phyloP scores from a whole-genome alignment of 1,140 invertebrate genomes.

The Latrodectus geometricus region DNA sequence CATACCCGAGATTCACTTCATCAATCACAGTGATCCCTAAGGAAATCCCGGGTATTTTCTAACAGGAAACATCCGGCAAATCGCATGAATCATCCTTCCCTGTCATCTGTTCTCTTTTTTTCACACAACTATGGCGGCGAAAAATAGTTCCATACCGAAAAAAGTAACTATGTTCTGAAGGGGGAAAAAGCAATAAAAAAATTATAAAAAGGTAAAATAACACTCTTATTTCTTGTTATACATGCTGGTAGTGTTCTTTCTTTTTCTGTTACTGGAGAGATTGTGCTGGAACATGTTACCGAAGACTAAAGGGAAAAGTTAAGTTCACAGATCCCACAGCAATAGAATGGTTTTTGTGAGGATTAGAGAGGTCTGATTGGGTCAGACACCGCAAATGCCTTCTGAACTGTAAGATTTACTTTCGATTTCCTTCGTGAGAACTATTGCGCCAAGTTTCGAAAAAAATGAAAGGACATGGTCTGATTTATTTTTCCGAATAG shows the following conservation, averaged over 20 bases:
- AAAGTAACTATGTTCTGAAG: not conserved
- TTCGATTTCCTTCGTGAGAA: no score
- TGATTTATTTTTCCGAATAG: no score
- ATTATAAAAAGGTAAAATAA: not conserved
- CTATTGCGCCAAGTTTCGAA: no score
- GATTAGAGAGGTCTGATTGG: not conserved
- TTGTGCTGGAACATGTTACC: not conserved
- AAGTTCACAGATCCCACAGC: not conserved
- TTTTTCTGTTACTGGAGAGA: not conserved
- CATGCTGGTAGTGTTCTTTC: not conserved
- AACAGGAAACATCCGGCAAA: constrained; percentile 45
- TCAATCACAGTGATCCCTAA: constrained; percentile 37
- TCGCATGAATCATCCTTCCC: constrained; percentile 46
- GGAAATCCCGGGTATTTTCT: constrained; percentile 31
- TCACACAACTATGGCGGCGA: not conserved
- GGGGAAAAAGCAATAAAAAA: not conserved
- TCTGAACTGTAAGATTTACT: no score
- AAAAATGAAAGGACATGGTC: no score
- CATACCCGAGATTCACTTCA: constrained; percentile 23
- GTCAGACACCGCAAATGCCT: no score
- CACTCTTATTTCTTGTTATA: not conserved
- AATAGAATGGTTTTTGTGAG: not conserved
- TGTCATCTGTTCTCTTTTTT: not conserved
- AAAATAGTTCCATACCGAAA: not conserved
- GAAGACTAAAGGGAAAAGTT: not conserved